Evolutionary conservation across 1,140 invertebrate genomes (phyloP).

Genomic region (Drosophila watanabei): DNA sequence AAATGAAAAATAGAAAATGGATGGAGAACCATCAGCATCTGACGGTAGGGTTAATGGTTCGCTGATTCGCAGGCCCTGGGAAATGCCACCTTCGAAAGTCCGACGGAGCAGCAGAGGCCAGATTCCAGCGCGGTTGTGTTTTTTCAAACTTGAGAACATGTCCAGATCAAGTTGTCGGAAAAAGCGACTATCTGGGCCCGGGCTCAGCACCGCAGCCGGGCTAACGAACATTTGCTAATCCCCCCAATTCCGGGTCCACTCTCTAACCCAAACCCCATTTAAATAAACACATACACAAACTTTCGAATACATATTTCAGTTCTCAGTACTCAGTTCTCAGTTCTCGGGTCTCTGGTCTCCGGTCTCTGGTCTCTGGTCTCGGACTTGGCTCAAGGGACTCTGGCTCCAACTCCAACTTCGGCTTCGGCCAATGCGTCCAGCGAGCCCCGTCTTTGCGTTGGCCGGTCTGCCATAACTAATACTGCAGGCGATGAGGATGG

Average conservation of each 20-base stretch:
- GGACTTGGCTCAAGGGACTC: slow-evolving; percentile 51
- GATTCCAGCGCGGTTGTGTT: slow-evolving; percentile 49
- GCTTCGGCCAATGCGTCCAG: slow-evolving; percentile 29
- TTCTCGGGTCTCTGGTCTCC: slow-evolving; percentile 4
- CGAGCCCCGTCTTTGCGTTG: slow-evolving; percentile 47
- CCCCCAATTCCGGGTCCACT: slow-evolving; percentile 14
- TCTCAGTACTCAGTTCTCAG: slow-evolving; percentile 15
- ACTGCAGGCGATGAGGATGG: slow-evolving; percentile 54
- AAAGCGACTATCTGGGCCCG: slow-evolving; percentile 64
- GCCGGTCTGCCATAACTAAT: slow-evolving; percentile 68
- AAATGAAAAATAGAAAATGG: slow-evolving; percentile 1
- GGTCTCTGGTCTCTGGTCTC: slow-evolving; percentile 30
- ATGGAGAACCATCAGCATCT: slow-evolving; percentile 50
- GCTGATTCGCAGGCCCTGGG: slow-evolving; percentile 45
- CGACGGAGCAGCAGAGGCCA: slow-evolving; percentile 4
- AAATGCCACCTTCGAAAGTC: slow-evolving; percentile 17
- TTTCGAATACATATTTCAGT: slow-evolving; percentile 45
- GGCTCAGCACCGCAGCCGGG: slow-evolving; percentile 49
- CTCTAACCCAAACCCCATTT: slow-evolving; percentile 15
- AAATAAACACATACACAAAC: slow-evolving; percentile 34
- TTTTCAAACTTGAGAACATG: slow-evolving; percentile 73
- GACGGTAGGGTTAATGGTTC: slow-evolving; percentile 71
- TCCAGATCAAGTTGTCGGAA: slow-evolving; percentile 77
- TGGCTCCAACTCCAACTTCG: neutral
- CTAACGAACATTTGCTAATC: slow-evolving; percentile 57